phyloP scores from a whole-genome alignment of 2,888 invertebrate species.

The Agrochola litura region DNA sequence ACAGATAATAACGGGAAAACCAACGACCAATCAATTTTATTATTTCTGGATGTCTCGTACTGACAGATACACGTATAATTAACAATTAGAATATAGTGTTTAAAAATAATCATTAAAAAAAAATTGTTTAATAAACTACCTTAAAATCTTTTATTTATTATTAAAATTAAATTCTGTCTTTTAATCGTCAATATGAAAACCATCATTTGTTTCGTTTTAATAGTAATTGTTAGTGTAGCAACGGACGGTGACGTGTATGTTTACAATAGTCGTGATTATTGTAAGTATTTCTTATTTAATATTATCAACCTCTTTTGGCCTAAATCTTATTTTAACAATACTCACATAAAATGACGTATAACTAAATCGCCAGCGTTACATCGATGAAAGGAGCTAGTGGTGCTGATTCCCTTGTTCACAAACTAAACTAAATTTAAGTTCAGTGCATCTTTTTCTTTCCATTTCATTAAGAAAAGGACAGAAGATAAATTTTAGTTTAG shows the following conservation, averaged over 20 bases:
- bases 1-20: background rate
- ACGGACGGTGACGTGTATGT: background rate
- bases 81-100: background rate
- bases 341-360: background rate
- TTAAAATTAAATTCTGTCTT: background rate
- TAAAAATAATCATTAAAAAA: background rate
- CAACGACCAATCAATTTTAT: background rate
- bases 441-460: too few species aligned
- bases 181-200: conserved; percentile 3
- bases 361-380: background rate
- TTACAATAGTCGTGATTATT: background rate
- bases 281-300: conserved; percentile 5
- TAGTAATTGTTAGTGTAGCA: background rate
- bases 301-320: background rate
- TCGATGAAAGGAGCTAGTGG: background rate
- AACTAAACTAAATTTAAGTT: too few species aligned
- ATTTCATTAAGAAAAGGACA: too few species aligned
- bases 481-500: too few species aligned
- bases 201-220: background rate
- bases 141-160: background rate
- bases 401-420: too few species aligned
- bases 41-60: background rate
- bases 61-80: background rate
- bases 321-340: background rate
- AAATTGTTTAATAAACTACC: background rate